Percentiles rank a stretch among this genome's conserved stretches.
These are phyloP conservation scores for Brachyrhaphis roseni DNA, from an alignment of 2,797 vertebrate species.

Conservation along the genomic window DNA sequence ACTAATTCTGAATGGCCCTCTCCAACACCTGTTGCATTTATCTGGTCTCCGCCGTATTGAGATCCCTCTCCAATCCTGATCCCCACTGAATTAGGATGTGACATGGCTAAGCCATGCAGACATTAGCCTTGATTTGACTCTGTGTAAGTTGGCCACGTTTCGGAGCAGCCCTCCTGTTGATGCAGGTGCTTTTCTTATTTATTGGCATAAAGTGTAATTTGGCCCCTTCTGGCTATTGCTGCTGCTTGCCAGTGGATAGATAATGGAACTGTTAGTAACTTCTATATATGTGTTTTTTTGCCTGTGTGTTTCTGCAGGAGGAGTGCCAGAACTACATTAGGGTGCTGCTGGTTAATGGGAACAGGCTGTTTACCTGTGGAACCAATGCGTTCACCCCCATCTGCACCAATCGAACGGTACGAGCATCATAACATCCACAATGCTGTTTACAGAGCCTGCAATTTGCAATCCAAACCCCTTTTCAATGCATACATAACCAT, in stretches of 20 bases:
- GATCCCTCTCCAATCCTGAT: constrained; percentile 45
- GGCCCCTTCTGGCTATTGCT: constrained; percentile 41
- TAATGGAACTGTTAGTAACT: constrained; percentile 43
- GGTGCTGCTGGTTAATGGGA: constrained; percentile 92
- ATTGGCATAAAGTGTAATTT: constrained; percentile 63
- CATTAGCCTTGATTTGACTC: constrained; percentile 72
- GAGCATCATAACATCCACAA: constrained; percentile 3
- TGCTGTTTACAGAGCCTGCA: neutral
- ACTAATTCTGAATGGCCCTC: constrained; percentile 53
- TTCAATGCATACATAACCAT: neutral
- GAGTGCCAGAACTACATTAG: constrained; percentile 99
- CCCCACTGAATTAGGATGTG: constrained; percentile 68
- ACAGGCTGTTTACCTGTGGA: constrained; percentile 94
- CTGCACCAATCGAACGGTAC: constrained; percentile 96
- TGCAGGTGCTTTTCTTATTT: constrained; percentile 69
- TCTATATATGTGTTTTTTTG: constrained; percentile 45
- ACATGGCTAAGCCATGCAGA: constrained; percentile 41
- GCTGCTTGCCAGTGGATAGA: constrained; percentile 48
- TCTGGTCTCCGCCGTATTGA: constrained; percentile 42
- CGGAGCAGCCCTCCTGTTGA: constrained; percentile 37
- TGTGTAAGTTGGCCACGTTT: constrained; percentile 64
- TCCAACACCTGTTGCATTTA: constrained; percentile 45
- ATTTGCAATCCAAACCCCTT: constrained; percentile 1
- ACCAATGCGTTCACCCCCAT: constrained; percentile 97
- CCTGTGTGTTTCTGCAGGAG: constrained; percentile 82